Conservation (phyloP, 2,113 vertebrate species). For the Okapia johnstoni region DNA sequence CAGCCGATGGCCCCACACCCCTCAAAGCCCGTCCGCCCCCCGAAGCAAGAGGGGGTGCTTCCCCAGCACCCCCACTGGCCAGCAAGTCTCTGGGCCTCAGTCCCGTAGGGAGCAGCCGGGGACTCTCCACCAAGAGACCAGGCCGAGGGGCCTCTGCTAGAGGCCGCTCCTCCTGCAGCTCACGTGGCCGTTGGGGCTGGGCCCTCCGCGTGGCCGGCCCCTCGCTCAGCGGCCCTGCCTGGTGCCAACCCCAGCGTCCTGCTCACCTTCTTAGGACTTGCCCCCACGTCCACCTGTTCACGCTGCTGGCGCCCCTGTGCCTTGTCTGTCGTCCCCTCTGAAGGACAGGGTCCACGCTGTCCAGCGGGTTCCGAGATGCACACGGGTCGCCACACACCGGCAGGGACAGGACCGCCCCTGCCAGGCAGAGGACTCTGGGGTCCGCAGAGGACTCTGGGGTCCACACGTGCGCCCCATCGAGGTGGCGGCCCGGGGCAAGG, state of each 20-base stretch:
- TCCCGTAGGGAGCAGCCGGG: background rate
- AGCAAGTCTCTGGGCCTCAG: background rate
- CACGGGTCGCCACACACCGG: accelerated
- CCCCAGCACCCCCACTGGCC: background rate
- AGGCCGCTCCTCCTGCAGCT: accelerated
- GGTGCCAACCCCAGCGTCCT: accelerated
- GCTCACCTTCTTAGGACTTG: accelerated
- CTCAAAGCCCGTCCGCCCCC: background rate
- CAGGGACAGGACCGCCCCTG: accelerated
- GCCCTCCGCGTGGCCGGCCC: accelerated
- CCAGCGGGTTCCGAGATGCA: background rate
- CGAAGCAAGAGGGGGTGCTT: background rate
- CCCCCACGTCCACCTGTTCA: accelerated
- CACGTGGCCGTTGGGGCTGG: accelerated
- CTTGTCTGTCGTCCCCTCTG: accelerated
- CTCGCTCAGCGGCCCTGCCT: accelerated
- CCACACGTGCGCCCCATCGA: accelerated
- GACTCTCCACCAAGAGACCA: background rate
- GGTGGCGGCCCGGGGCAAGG: accelerated
- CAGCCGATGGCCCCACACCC: accelerated
- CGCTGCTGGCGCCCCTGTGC: accelerated
- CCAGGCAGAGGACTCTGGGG: background rate
- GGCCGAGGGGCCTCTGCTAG: accelerated
- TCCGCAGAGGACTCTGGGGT: no score
- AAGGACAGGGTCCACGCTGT: no score